Base-by-base conservation (phyloP, 2,888 invertebrate genomes). In the Galeruca laticollis region DNA sequence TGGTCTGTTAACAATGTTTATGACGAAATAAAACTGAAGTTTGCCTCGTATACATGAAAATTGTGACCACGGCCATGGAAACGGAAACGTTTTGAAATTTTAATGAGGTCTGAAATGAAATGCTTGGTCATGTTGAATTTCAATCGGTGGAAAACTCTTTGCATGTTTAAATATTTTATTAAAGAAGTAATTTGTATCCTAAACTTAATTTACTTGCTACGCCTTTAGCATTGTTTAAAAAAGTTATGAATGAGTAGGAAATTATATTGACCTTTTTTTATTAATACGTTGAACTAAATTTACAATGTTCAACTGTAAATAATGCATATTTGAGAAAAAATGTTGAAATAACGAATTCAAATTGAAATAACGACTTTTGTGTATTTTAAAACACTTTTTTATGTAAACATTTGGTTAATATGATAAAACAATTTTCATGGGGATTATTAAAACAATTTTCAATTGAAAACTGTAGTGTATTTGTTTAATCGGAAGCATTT, bases 1-100 rank as follows among this genome's bases (percentile, higher is more conserved):
- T 37, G 37, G 11, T 37, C 13, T 13, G 37, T 9, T 13, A 37
- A 35, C 2, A 9, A 13, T 37, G 13, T 13, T 37, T 37, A 11
- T 37, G 37, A 26, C 13, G 3, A 37, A 37, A 2, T 10, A 37
- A 40, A 40, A 40, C 10, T 13, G n/a, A 40, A 40, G 0, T 40
- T 40, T 11, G n/a, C 13, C 40, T 40, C n/a, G 40, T 40, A 40
- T n/a, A n/a, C 2, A 40, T 40, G 40, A 40, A n/a, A 40, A n/a
- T 40, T 40, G 43, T 15, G 43, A 15, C 43, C 15, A 18, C 15
- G 6, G 4, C 43, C 43, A 47, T 47, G 43, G 15, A 47, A 47
- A 47, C 43, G 43, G 18, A 47, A 47, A 47, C 43, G 43, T 47
- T 47, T 15, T 47, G 43, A n/a, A 47, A 47, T 47, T 47, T 47